Conservation (phyloP, 2,888 invertebrate species). For the Pammene aurita region DNA sequence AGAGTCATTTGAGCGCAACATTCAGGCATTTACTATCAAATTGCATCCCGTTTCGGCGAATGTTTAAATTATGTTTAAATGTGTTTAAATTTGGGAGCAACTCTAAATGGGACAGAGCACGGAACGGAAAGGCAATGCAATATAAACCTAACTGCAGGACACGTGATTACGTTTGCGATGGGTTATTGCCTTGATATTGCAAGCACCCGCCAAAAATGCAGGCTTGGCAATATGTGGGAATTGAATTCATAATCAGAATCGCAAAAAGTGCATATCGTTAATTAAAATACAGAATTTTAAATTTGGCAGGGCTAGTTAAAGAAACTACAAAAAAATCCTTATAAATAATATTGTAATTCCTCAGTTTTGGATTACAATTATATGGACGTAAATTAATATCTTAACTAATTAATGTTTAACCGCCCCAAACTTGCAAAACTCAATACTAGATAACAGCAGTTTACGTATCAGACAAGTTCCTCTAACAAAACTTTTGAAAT, state of each 20-base stretch:
- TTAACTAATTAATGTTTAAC: background rate
- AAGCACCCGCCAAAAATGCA: constrained; percentile 21
- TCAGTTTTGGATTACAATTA: background rate
- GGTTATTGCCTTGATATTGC: constrained; percentile 30
- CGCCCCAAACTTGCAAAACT: constrained; percentile 17
- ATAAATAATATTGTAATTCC: background rate
- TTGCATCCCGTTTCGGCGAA: constrained; percentile 22
- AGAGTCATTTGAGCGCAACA: constrained; percentile 29
- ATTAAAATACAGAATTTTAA: background rate
- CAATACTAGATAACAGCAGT: constrained; percentile 22
- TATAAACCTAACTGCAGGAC: constrained; percentile 21
- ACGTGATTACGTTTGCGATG: constrained; percentile 21
- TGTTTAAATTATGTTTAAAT: constrained; percentile 36
- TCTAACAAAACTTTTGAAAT: constrained; percentile 45
- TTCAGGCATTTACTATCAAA: constrained; percentile 28
- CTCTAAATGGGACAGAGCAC: constrained; percentile 23
- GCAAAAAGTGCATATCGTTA: background rate
- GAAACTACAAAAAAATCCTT: background rate
- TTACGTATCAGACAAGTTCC: constrained; percentile 37
- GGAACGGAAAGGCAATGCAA: constrained; percentile 23
- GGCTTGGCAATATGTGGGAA: background rate
- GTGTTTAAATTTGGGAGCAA: constrained; percentile 30
- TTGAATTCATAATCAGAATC: constrained; percentile 12
- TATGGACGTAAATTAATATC: background rate
- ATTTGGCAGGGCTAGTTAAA: background rate